These are phyloP conservation scores for Adrianichthys oophorus DNA, from an alignment of 2,797 vertebrate genomes.

Conservation along the genomic window DNA sequence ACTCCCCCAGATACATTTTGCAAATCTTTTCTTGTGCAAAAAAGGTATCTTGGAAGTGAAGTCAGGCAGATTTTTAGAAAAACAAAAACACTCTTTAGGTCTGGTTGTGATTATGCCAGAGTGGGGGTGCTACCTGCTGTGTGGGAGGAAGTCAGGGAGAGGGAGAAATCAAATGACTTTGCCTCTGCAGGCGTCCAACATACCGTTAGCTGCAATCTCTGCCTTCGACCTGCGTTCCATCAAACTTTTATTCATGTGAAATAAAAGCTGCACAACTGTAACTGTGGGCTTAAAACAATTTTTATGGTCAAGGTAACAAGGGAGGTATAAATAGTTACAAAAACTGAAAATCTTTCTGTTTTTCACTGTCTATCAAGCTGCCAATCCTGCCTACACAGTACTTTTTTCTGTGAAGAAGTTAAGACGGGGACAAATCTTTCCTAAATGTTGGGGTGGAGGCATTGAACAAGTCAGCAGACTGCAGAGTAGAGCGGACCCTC, in stretches of 20 bases:
- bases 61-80: conserved; percentile 30
- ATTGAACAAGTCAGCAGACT: conserved; percentile 62
- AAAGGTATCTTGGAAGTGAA: conserved; percentile 25
- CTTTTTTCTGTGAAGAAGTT: not conserved
- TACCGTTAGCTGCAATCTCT: conserved; percentile 22
- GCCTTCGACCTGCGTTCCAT: conserved; percentile 4
- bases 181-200: conserved; percentile 28
- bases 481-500: conserved; percentile 38
- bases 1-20: conserved; percentile 10
- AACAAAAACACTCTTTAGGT: conserved; percentile 42
- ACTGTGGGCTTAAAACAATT: not conserved
- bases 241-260: conserved; percentile 6
- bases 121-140: conserved; percentile 58
- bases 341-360: conserved; percentile 2
- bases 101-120: conserved; percentile 68
- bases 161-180: conserved; percentile 62
- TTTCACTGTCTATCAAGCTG: conserved; percentile 24
- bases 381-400: no score
- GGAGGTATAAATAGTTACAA: not conserved
- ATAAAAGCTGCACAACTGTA: not conserved
- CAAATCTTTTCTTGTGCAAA: conserved; percentile 11
- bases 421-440: conserved; percentile 17
- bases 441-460: conserved; percentile 42
- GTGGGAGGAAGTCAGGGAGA: conserved; percentile 62
- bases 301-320: conserved; percentile 5